Percentiles rank a stretch among this genome's conserved stretches.
phyloP scores from a whole-genome alignment of 35 echinoderm and acorn worm genomes.

The Antedon bifida region DNA sequence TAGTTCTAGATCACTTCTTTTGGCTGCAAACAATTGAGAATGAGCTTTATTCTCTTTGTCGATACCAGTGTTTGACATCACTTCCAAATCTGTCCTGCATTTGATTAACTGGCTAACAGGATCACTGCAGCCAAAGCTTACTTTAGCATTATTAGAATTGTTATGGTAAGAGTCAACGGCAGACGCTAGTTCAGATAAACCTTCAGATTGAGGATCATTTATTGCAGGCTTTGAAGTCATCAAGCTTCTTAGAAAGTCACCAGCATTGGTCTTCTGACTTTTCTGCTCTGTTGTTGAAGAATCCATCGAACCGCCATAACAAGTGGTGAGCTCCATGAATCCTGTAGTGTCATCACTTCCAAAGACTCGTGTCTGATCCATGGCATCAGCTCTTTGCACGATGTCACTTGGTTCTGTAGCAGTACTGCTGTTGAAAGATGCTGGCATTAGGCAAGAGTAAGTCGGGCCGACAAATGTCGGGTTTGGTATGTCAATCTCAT shows the following conservation, averaged over 20 bases:
- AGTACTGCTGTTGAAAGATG: constrained; percentile 15
- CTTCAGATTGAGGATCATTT: background rate
- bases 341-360: constrained; percentile 11
- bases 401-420: background rate
- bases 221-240: background rate
- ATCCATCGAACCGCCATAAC: background rate
- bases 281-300: background rate
- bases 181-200: background rate
- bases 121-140: too few relatives aligned
- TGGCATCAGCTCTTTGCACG: background rate
- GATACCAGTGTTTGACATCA: background rate
- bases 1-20: background rate
- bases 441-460: constrained; percentile 9
- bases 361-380: constrained; percentile 27
- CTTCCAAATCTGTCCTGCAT: background rate
- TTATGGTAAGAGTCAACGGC: background rate
- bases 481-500: background rate
- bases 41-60: background rate
- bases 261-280: background rate
- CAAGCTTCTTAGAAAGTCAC: background rate
- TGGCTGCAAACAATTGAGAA: background rate
- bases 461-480: constrained; percentile 11
- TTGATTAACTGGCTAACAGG: background rate
- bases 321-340: constrained; percentile 32
- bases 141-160: too few relatives aligned